Evolutionary conservation across 2,113 vertebrate genomes (phyloP).

Genomic region (Galemys pyrenaicus): DNA sequence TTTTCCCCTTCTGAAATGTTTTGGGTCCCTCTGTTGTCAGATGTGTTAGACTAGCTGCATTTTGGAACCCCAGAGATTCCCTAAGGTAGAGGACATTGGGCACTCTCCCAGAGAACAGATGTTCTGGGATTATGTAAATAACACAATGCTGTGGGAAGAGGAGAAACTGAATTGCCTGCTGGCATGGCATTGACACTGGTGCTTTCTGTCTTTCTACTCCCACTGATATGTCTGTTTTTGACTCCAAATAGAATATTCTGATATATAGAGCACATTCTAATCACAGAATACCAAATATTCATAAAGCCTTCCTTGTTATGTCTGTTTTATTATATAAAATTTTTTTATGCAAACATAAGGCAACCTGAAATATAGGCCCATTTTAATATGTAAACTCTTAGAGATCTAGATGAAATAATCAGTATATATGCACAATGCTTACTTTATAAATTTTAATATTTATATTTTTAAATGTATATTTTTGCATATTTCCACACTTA

Average conservation of each 20-base stretch:
- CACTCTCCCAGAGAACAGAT: background rate
- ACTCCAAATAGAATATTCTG: background rate
- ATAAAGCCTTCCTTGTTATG: background rate
- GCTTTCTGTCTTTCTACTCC: background rate
- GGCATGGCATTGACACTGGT: background rate
- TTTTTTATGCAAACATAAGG: background rate
- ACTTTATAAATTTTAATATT: slow-evolving; percentile 8
- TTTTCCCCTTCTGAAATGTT: background rate
- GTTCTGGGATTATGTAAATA: background rate
- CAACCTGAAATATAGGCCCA: background rate
- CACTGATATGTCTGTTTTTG: background rate
- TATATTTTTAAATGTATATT: background rate
- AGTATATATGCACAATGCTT: background rate
- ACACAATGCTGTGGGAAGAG: background rate
- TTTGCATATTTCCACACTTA: background rate
- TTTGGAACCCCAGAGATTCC: background rate
- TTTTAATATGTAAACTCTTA: background rate
- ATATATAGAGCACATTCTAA: background rate
- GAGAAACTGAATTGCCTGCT: background rate
- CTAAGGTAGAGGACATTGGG: background rate
- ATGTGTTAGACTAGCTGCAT: background rate
- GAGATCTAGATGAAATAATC: background rate
- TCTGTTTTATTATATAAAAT: background rate
- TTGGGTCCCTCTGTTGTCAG: background rate
- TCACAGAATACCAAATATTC: background rate